Evolutionary conservation across 2,113 vertebrate species (phyloP), one percentile per base, ranked within the genome.

Genomic region (Fregetta grallaria): DNA sequence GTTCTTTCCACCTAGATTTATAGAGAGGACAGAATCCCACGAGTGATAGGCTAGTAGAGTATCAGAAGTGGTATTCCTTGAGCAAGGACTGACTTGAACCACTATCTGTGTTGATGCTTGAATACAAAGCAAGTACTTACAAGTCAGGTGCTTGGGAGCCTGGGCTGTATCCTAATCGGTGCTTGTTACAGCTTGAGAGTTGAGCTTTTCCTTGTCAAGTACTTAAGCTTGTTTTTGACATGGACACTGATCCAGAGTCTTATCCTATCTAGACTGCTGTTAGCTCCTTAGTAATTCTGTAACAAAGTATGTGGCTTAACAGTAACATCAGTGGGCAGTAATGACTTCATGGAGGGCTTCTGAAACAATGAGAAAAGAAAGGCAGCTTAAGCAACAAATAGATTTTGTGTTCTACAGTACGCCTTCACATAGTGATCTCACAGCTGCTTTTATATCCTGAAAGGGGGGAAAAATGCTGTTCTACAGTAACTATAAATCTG

Each of bases 1-100:
- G 38, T 11, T 32, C 1, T 34, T 2, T 38, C 19, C 55, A 4
- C 5, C 15, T 38, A 29, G 12, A 1, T 6, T 45, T 73, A 6
- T 0, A 7, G 34, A 68, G 20, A 71, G 5, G 20, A 7, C 4
- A n/a, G 10, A 32, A 34, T 13, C 4, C n/a, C 1, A 0, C 1
- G 4, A 52, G 9, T 3, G 3, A 6, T 5, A 13, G 56, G 11
- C 32, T 74, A 19, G 3, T 0, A 29, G 10, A 15, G 32, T 15
- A 56, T 19, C 44, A 25, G 42, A 56, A 63, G 23, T 9, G 2
- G 7, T 27, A 5, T 2, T 59, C 29, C 25, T 21, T 6, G 10
- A 62, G 61, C 13, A 63, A 65, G 19, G n/a, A 13, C 50, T 70
- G 55, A 27, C 25, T 58, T 53, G 22, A 40, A 19, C 20, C 4